phyloP scores from a whole-genome alignment of 1,140 invertebrate species.

The Drosophila hydei region DNA sequence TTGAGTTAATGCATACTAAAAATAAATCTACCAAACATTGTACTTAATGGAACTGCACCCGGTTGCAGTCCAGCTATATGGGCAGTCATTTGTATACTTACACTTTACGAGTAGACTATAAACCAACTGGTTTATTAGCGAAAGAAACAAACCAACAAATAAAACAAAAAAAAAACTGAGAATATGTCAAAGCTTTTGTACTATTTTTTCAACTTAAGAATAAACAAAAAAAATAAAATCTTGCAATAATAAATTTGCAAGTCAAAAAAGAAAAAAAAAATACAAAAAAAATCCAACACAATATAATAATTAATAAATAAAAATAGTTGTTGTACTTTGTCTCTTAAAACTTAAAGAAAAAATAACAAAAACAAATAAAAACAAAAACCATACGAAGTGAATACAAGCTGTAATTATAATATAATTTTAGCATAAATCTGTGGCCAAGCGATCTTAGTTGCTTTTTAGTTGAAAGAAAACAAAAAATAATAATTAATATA shows the following conservation, averaged over 20 bases:
- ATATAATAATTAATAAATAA: conserved; percentile 45
- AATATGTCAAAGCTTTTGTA: conserved; percentile 79
- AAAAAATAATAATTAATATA: conserved; percentile 20
- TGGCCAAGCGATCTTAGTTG: conserved; percentile 57
- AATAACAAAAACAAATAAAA: conserved; percentile 52
- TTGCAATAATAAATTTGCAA: conserved; percentile 42
- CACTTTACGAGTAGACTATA: conserved; percentile 57
- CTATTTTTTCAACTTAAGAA: conserved; percentile 73
- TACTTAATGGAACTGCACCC: conserved; percentile 68
- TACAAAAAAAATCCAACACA: conserved; percentile 5
- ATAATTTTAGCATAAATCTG: conserved; percentile 74
- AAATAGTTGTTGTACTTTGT: conserved; percentile 83
- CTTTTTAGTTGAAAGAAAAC: conserved; percentile 68
- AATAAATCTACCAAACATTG: conserved; percentile 55
- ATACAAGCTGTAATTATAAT: conserved; percentile 74
- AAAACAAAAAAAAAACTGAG: conserved; percentile 30
- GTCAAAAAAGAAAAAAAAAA: conserved; percentile 33
- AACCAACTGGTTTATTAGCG: conserved; percentile 57
- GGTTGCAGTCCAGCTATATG: conserved; percentile 81
- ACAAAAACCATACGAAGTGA: conserved; percentile 48
- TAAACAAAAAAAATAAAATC: conserved; percentile 46
- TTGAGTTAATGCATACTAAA: conserved; percentile 74
- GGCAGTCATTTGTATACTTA: conserved; percentile 81
- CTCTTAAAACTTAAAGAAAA: conserved; percentile 55
- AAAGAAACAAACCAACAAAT: conserved; percentile 53